Conservation (phyloP, 1,140 invertebrate species). For the Coelopa frigida region DNA sequence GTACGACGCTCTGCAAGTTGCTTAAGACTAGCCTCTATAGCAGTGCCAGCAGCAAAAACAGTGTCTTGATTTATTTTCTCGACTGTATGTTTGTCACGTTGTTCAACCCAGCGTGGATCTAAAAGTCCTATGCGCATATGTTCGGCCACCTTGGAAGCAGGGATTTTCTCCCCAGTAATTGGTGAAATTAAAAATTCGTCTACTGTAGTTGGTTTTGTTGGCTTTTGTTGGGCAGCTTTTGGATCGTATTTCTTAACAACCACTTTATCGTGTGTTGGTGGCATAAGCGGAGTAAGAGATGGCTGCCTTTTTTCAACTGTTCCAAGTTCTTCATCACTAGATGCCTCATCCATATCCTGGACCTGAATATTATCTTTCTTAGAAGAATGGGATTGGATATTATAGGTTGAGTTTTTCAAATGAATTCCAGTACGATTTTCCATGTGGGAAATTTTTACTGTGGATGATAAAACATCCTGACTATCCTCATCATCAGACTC, state of each 20-base stretch:
- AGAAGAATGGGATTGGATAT: constrained; percentile 30
- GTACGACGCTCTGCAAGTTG: constrained; percentile 96
- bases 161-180: constrained; percentile 95
- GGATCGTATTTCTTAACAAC: constrained; percentile 98
- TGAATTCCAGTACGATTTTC: constrained; percentile 52
- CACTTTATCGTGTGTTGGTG: constrained; percentile 87
- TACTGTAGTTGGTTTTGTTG: constrained; percentile 52
- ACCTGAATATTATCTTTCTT: constrained; percentile 50
- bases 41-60: constrained; percentile 72
- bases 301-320: constrained; percentile 45
- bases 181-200: constrained; percentile 97
- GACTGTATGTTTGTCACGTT: constrained; percentile 78
- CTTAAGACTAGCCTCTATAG: constrained; percentile 93
- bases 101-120: constrained; percentile 97
- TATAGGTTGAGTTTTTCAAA: constrained; percentile 43
- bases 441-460: constrained; percentile 51
- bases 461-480: constrained; percentile 19
- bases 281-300: constrained; percentile 58
- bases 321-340: constrained; percentile 66
- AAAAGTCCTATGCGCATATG: constrained; percentile 96
- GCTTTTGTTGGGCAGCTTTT: constrained; percentile 59
- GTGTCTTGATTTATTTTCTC: constrained; percentile 52
- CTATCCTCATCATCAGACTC: constrained; percentile 60
- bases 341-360: constrained; percentile 87
- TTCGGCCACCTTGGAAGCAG: constrained; percentile 92